phyloP scores from a whole-genome alignment of 2,888 invertebrate species.

The Sesia apiformis region DNA sequence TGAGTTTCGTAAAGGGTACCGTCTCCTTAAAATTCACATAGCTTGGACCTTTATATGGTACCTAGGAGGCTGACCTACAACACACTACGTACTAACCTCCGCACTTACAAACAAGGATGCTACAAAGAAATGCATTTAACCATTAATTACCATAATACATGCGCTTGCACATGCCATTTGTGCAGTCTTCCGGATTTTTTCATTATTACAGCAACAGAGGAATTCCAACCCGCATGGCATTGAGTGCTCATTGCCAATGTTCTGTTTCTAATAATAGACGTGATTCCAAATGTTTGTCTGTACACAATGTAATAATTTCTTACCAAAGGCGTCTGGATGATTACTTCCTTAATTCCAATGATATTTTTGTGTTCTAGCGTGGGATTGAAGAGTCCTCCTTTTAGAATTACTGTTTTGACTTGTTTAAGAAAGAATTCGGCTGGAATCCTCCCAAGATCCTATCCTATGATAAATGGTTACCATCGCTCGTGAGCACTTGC shows the following conservation, averaged over 20 bases:
- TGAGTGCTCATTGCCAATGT: constrained; percentile 31
- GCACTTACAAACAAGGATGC: constrained; percentile 22
- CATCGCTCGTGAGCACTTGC: no score
- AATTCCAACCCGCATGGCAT: constrained; percentile 43
- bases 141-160: constrained; percentile 59
- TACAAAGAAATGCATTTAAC: constrained; percentile 4
- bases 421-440: no score
- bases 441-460: no score
- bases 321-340: no score
- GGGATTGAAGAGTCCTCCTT: no score
- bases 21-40: constrained; percentile 8
- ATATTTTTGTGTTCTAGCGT: no score
- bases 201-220: constrained; percentile 26
- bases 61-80: constrained; percentile 17
- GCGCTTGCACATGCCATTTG: constrained; percentile 27
- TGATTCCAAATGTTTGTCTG: constrained; percentile 8
- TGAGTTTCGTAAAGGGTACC: background rate
- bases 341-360: no score
- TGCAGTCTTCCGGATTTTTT: constrained; percentile 51
- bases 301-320: background rate
- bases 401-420: no score
- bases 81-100: constrained; percentile 20
- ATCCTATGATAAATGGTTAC: no score
- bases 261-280: constrained; percentile 18
- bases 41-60: constrained; percentile 6